Evolutionary conservation across 2,113 vertebrate species (phyloP).

Genomic region (Candoia aspera): DNA sequence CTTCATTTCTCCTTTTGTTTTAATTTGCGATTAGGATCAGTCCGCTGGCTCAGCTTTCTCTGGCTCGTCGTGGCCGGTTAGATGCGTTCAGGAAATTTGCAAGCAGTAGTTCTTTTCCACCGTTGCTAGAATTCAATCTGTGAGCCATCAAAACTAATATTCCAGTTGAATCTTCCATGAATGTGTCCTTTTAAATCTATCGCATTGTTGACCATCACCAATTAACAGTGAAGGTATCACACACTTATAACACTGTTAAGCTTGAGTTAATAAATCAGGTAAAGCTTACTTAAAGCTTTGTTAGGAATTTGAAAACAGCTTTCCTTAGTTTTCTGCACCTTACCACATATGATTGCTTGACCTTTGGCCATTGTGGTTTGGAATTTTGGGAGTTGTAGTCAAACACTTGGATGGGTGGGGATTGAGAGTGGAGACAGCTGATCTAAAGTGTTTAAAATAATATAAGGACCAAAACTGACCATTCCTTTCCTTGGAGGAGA

Average conservation of each 20-base stretch:
- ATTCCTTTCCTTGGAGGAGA: not conserved
- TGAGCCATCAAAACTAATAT: not conserved
- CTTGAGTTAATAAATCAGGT: not conserved
- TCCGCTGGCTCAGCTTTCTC: not conserved
- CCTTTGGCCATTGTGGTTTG: not conserved
- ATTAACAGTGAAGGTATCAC: not conserved
- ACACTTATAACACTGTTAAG: not conserved
- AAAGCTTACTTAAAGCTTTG: not conserved
- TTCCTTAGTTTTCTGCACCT: not conserved
- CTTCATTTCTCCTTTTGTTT: not conserved
- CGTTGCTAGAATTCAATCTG: not conserved
- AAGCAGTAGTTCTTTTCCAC: not conserved
- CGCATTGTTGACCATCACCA: not conserved
- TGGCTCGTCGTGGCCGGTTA: not conserved
- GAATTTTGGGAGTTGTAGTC: not conserved
- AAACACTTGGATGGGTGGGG: not conserved
- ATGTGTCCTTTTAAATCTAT: not conserved
- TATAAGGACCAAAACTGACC: not conserved
- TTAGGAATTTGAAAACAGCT: not conserved
- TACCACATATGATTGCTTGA: not conserved
- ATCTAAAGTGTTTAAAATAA: not conserved
- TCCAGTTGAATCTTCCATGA: not conserved
- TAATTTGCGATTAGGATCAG: not conserved
- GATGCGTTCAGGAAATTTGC: not conserved
- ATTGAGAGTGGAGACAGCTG: not conserved